Evolutionary conservation across 2,888 invertebrate genomes (phyloP).

Genomic region (Glomeris marginata): DNA sequence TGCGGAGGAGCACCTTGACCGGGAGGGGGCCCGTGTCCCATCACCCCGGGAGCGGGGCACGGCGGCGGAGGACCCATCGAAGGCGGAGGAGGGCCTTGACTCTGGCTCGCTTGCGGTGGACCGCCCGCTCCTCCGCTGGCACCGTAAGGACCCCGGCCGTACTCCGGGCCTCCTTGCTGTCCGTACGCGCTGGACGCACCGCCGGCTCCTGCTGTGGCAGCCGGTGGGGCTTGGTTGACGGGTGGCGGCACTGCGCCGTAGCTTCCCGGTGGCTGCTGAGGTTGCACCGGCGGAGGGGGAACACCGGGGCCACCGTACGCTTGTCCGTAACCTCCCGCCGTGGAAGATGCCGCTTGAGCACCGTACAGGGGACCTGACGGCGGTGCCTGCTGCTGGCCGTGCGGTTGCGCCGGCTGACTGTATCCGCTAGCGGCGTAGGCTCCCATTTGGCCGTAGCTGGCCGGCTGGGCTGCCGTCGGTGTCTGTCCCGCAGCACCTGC

Average conservation of each 20-base stretch:
- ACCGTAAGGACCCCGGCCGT: slow-evolving; percentile 1
- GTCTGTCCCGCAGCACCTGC: slow-evolving; percentile 4
- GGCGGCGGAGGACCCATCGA: background rate
- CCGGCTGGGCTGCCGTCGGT: slow-evolving; percentile 1
- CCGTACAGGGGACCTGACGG: background rate
- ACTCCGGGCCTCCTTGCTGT: slow-evolving; percentile 10
- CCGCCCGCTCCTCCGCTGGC: background rate
- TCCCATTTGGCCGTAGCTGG: background rate
- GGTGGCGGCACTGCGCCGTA: no score
- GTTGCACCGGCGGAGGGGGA: background rate
- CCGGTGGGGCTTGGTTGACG: background rate
- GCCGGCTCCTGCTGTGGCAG: background rate
- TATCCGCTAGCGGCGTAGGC: slow-evolving; percentile 11
- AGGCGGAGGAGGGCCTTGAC: slow-evolving; percentile 2
- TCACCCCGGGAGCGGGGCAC: background rate
- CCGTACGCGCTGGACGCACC: background rate
- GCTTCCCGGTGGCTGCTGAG: slow-evolving; percentile 1
- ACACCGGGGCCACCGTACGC: background rate
- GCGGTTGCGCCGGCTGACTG: slow-evolving; percentile 10
- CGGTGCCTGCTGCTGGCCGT: slow-evolving; percentile 4
- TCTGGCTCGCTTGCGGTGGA: slow-evolving; percentile 1
- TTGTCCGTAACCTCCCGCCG: background rate
- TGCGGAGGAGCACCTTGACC: slow-evolving; percentile 7
- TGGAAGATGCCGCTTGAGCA: background rate
- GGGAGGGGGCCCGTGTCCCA: slow-evolving; percentile 6